A percentile compares a stretch with the other conserved stretches of the same genome.
These are phyloP conservation scores for Alosa sapidissima DNA, from an alignment of 2,797 vertebrate species.

Conservation along the genomic window DNA sequence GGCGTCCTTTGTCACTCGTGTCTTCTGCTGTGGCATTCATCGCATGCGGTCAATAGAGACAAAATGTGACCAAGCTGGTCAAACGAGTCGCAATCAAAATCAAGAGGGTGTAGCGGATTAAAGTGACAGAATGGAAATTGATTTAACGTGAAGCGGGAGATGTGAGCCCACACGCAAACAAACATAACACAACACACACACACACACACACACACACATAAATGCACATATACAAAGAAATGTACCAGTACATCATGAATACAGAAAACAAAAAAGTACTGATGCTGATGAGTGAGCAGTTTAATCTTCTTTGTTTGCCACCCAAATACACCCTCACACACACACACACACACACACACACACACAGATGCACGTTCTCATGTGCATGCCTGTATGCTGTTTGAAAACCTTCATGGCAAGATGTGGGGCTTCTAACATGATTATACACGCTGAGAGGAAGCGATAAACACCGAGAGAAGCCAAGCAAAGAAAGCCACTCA, in stretches of 20 bases:
- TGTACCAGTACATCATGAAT: background rate
- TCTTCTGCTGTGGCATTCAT: background rate
- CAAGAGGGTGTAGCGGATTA: conserved; percentile 17
- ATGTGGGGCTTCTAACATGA: conserved; percentile 41
- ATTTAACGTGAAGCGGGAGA: background rate
- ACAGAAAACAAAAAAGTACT: background rate
- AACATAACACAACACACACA: background rate
- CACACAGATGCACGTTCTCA: background rate
- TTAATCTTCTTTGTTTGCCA: background rate
- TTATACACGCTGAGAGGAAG: conserved; percentile 29
- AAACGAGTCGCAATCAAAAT: conserved; percentile 5
- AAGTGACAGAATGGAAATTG: conserved; percentile 6
- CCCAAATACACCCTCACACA: background rate
- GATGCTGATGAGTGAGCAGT: conserved; percentile 20
- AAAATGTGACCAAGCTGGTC: conserved; percentile 10
- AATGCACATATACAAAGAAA: background rate
- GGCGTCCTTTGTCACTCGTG: background rate
- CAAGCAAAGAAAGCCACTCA: background rate
- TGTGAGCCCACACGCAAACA: background rate
- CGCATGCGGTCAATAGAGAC: background rate
- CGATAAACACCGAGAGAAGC: background rate
- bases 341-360: background rate
- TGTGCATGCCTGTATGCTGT: background rate
- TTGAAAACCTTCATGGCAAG: conserved; percentile 35
- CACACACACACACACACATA: background rate